These are phyloP conservation scores for Pachyseris speciosa DNA, from an alignment of 64 coral and sea anemone species.

Conservation along the genomic window DNA sequence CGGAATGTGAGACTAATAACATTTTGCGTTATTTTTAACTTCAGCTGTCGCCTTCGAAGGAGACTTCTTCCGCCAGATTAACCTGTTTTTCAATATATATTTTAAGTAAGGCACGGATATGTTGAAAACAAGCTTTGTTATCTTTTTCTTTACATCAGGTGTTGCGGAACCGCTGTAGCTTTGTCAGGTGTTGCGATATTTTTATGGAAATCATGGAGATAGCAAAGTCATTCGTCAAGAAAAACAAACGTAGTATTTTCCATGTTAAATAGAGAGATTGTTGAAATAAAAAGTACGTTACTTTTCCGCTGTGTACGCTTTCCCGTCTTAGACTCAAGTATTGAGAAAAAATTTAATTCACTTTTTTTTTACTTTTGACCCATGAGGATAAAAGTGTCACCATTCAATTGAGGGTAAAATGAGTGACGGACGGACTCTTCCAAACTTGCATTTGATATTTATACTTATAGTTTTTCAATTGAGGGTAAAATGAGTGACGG, in stretches of 20 bases:
- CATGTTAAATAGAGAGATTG: background rate
- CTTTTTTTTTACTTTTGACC: no score
- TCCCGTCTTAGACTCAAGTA: background rate
- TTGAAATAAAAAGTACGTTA: background rate
- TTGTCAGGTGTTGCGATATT: constrained; percentile 25
- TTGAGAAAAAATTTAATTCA: no score
- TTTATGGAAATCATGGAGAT: constrained; percentile 29
- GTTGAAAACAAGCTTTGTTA: background rate
- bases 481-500: no score
- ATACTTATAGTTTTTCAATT: no score
- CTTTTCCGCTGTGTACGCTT: background rate
- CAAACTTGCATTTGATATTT: no score
- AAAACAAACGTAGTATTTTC: background rate
- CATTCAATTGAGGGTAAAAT: no score
- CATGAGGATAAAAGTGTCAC: no score
- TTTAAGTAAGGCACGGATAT: background rate
- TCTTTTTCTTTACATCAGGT: background rate
- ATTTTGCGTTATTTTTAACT: background rate
- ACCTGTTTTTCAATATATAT: background rate
- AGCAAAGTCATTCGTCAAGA: background rate
- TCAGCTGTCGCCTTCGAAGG: background rate
- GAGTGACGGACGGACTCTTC: no score
- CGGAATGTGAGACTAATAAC: background rate
- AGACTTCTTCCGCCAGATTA: background rate
- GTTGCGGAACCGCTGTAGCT: constrained; percentile 16